A percentile compares a stretch with the other conserved stretches of the same genome.
Conservation (phyloP, 2,113 vertebrate genomes). For the Microtus oregoni region DNA sequence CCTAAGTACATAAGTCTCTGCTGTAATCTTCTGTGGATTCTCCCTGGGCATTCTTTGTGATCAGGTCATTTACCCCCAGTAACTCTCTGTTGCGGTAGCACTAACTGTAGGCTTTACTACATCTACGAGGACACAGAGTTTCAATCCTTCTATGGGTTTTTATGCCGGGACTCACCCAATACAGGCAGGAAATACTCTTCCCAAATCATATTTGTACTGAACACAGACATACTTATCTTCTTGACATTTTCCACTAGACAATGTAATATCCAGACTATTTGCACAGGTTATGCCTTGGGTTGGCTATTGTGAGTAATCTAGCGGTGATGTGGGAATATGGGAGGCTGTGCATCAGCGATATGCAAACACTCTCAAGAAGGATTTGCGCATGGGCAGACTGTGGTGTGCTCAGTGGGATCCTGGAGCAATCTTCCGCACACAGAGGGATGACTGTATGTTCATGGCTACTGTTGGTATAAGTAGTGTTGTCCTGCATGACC, state of each 20-base stretch:
- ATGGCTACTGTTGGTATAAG: neutral
- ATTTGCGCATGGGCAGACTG: neutral
- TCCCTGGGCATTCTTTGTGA: neutral
- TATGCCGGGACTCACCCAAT: neutral
- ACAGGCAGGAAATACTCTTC: neutral
- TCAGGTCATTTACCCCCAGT: neutral
- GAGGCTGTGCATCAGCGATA: neutral
- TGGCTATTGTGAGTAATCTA: neutral
- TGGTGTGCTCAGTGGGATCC: neutral
- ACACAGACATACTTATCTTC: neutral
- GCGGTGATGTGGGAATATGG: neutral
- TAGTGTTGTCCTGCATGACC: neutral
- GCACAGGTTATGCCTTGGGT: neutral
- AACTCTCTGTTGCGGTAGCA: neutral
- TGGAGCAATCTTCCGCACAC: neutral
- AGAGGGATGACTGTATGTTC: neutral
- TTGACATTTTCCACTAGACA: neutral
- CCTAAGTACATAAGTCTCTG: neutral
- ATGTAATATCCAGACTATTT: neutral
- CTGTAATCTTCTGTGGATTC: neutral
- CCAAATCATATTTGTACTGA: neutral
- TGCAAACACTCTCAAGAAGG: neutral
- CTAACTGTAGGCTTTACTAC: neutral
- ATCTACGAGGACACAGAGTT: neutral
- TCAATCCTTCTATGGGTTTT: neutral